Evolutionary conservation across 2,113 vertebrate genomes (phyloP), one percentile per base, ranked within the genome.

Genomic region (Otus sunia): DNA sequence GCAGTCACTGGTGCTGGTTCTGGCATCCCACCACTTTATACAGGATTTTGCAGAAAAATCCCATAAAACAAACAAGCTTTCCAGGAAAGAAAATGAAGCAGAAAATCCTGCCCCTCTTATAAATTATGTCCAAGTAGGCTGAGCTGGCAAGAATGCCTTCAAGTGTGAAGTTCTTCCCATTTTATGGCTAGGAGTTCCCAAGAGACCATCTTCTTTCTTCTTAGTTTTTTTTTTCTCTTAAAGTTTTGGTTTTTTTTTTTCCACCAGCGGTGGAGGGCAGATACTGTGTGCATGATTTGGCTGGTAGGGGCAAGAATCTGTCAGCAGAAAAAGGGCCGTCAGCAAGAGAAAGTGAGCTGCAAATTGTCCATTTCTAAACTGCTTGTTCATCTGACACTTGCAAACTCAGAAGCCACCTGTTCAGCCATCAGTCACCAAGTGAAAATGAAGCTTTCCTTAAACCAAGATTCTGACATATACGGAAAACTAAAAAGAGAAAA

Each of bases 291-390:
- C 95, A 93, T 98, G 96, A 95, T 98, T 97, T 97, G 97, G 96
- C 96, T 97, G 94, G 91, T 96, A 96, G 95, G 96, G 96, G 93
- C 96, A 94, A 77, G 92, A 97, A 97, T 95, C 96, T 95, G 95
- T 94, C 96, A 97, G 95, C 94, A 88, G 97, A 98, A 98, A 98
- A 98, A 95, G 92, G 96, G 84, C 91, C 13, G 95, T 97, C 96
- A 92, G 97, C 96, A 96, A 96, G 96, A 80, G 98, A 98, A 98
- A 98, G 98, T 98, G 98, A 98, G 97, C 97, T 97, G 97, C 98
- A 98, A 98, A 99, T 98, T 98, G 98, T 97, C 98, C 96, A 97
- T 98, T 99, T 98, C 98, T 98, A 97, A 98, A 98, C 96, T 93
- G 96, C 97, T 95, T 86, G 98, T 97, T 98, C 98, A 98, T 98